Evolutionary conservation across 2,113 vertebrate genomes (phyloP), one percentile per base, ranked within the genome.

Genomic region (Microtus pennsylvanicus): DNA sequence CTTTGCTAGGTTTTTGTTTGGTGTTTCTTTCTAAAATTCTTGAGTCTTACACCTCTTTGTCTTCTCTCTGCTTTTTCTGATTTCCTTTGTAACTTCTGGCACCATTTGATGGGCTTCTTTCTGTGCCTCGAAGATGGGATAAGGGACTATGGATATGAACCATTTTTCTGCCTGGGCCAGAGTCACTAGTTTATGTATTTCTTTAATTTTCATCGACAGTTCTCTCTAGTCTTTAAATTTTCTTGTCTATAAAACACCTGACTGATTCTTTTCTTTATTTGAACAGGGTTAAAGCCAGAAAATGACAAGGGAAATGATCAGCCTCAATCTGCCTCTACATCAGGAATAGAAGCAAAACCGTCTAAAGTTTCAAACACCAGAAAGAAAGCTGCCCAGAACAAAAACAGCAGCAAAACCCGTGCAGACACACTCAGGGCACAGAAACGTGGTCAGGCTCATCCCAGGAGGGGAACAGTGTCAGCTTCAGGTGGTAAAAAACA

Each of bases 201-300:
- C 52, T 78, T 77, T 55, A 45, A 2, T 65, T 38, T 65, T 85
- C 17, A 50, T 65, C 69, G 74, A 16, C 45, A 86, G 90, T 92
- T 91, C 17, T 78, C 50, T 80, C 17, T 21, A 61, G 65, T 83
- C 30, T 86, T 3, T 92, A 52, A 26, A 35, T 95, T 83, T 96
- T 70, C 35, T 90, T 91, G 82, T 75, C n/a, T 94, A 42, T 42
- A 69, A 96, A 55, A 55, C 45, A 93, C 76, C 47, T 89, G 77
- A 28, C 45, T 97, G n/a, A 95, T 91, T 96, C 11, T 97, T 97
- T 45, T 96, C 22, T 95, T 96, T 96, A 30, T 97, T 76, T 72
- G 69, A 80, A 96, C 96, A 97, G 93, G 95, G 14, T 72, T 97
- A 83, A 98, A 94, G 70, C 74, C 93, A 75, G 93, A 72, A 94